These are phyloP conservation scores for Antennarius maculatus DNA, from an alignment of 2,797 vertebrate species.

Conservation along the genomic window DNA sequence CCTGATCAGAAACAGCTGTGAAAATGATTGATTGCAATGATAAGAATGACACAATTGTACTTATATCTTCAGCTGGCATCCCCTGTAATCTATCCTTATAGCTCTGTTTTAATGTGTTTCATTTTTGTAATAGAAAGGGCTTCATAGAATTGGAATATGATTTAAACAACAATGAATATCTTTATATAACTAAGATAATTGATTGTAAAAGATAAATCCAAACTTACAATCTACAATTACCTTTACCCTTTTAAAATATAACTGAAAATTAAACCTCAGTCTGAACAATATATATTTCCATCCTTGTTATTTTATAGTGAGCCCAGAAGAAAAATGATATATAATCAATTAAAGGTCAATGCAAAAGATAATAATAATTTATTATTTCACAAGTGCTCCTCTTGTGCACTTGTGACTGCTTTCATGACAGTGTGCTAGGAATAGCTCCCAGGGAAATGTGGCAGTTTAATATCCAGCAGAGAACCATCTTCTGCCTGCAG, in stretches of 20 bases:
- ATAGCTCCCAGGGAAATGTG: conserved; percentile 55
- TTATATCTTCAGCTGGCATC: too few relatives aligned
- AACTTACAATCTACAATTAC: not conserved
- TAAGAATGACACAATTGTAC: conserved; percentile 5
- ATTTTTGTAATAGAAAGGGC: conserved; percentile 5
- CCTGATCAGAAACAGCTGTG: conserved; percentile 1
- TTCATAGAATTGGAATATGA: conserved; percentile 5
- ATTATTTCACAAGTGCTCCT: conserved; percentile 36
- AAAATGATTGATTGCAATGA: not conserved
- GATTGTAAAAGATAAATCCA: not conserved
- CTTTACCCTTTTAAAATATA: not conserved
- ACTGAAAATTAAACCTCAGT: not conserved
- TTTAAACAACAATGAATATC: not conserved
- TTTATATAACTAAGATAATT: not conserved
- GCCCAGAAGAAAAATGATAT: not conserved
- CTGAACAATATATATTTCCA: too few relatives aligned
- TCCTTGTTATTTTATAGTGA: not conserved
- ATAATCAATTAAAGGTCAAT: conserved; percentile 24
- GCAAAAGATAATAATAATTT: conserved; percentile 28
- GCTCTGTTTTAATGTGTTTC: not conserved
- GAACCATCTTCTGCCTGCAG: conserved; percentile 62
- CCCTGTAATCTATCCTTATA: not conserved
- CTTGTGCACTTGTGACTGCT: conserved; percentile 54
- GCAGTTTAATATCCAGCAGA: conserved; percentile 70
- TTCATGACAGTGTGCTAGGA: conserved; percentile 62